Evolutionary conservation across 1,140 invertebrate species (phyloP).

Genomic region (Papilio helenus): DNA sequence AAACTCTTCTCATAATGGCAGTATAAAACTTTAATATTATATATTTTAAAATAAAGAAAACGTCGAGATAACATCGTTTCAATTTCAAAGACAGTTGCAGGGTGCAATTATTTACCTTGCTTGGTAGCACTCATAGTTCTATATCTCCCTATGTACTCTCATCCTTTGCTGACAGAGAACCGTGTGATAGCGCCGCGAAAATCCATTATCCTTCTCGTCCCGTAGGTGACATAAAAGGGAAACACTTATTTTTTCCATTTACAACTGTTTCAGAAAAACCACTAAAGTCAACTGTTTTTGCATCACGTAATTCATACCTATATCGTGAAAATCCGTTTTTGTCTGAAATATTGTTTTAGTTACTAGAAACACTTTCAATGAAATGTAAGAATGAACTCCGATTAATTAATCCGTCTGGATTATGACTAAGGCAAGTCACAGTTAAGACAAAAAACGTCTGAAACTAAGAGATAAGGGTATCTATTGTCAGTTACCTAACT

Average conservation of each 20-base stretch:
- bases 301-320: neutral
- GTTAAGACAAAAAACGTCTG: conserved; percentile 1
- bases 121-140: neutral
- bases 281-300: neutral
- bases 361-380: neutral
- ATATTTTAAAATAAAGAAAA: neutral
- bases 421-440: neutral
- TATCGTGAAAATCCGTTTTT: neutral
- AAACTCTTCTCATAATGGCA: too few species aligned
- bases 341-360: neutral
- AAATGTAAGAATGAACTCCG: neutral
- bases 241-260: conserved; percentile 29
- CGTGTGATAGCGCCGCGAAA: neutral
- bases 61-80: neutral
- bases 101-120: conserved; percentile 11
- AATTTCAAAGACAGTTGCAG: neutral
- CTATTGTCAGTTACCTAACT: neutral
- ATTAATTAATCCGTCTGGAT: neutral
- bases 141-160: neutral
- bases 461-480: neutral
- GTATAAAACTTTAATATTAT: too few species aligned
- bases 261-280: neutral
- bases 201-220: conserved; percentile 22
- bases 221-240: conserved; percentile 22
- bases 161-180: conserved; percentile 2